phyloP scores from a whole-genome alignment of 2,113 vertebrate species.

The Scartelaos histophorus region DNA sequence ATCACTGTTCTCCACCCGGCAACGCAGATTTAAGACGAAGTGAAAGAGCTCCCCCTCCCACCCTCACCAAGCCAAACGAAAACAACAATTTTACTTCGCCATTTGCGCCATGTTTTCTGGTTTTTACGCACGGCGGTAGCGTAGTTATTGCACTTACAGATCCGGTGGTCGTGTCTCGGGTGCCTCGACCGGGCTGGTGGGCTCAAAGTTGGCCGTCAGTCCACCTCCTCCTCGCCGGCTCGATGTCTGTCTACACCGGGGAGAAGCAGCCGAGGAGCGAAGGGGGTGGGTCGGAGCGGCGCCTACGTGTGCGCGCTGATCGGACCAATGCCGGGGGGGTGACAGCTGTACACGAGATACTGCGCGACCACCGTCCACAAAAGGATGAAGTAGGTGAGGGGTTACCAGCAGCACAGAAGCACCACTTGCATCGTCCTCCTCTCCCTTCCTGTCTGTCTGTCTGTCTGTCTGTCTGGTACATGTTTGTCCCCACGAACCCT shows the following conservation, averaged over 20 bases:
- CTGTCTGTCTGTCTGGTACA: conserved; percentile 5
- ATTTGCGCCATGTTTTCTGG: not conserved
- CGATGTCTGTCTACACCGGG: conserved; percentile 35
- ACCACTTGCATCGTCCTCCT: conserved; percentile 19
- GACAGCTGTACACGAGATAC: conserved; percentile 66
- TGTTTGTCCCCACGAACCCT: conserved; percentile 1
- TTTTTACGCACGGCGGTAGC: not conserved
- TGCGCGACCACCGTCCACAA: conserved; percentile 36
- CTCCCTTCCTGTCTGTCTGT: conserved; percentile 8
- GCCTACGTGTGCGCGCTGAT: conserved; percentile 64
- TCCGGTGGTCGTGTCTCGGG: conserved; percentile 17
- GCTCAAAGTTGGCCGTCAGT: conserved; percentile 13
- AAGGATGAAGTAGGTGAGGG: conserved; percentile 64
- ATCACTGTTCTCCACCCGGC: conserved; percentile 44
- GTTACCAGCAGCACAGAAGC: conserved; percentile 45
- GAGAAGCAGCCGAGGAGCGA: not conserved
- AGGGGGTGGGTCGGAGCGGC: conserved; percentile 56
- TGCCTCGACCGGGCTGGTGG: conserved; percentile 26
- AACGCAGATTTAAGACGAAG: conserved; percentile 36
- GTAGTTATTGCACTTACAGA: conserved; percentile 26
- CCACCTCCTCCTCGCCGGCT: conserved; percentile 58
- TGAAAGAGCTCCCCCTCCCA: conserved; percentile 2
- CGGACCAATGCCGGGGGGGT: conserved; percentile 64
- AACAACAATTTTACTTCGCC: conserved; percentile 18
- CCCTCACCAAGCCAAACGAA: conserved; percentile 3